phyloP scores from a whole-genome alignment of 2,797 vertebrate species.

The Cercopithecus diana region DNA sequence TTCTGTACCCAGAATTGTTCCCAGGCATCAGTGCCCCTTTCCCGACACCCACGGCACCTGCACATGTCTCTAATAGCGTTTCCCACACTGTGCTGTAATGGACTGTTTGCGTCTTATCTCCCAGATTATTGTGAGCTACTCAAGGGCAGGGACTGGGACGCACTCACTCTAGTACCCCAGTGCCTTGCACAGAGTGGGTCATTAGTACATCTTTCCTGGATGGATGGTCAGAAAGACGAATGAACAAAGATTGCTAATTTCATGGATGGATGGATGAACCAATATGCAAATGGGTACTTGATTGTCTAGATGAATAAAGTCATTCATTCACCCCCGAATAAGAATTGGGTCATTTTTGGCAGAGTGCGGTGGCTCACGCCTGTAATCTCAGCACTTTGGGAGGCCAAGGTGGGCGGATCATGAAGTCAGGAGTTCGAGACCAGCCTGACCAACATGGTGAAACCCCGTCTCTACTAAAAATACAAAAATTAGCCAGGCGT shows the following conservation, averaged over 20 bases:
- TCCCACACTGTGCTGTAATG: background rate
- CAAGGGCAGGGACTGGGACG: background rate
- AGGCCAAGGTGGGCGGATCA: too few species aligned
- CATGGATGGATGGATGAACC: background rate
- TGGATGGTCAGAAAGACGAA: background rate
- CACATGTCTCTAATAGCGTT: rapidly evolving
- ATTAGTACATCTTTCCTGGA: background rate
- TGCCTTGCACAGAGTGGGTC: background rate
- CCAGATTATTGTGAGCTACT: background rate
- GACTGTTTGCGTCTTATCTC: background rate
- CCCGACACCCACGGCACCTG: background rate
- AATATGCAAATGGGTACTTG: background rate
- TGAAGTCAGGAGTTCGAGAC: too few species aligned
- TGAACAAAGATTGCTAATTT: background rate
- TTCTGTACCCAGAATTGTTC: background rate
- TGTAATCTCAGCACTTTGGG: too few species aligned
- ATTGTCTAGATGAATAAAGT: background rate
- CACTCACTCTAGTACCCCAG: background rate
- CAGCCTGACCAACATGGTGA: too few species aligned
- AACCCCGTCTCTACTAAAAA: too few species aligned
- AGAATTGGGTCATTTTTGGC: background rate
- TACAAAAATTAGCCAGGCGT: too few species aligned
- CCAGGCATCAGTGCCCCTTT: background rate
- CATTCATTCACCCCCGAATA: background rate
- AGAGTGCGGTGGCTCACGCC: too few species aligned